Base-by-base conservation (phyloP, 2,888 invertebrate genomes). In the Tholera decimalis region DNA sequence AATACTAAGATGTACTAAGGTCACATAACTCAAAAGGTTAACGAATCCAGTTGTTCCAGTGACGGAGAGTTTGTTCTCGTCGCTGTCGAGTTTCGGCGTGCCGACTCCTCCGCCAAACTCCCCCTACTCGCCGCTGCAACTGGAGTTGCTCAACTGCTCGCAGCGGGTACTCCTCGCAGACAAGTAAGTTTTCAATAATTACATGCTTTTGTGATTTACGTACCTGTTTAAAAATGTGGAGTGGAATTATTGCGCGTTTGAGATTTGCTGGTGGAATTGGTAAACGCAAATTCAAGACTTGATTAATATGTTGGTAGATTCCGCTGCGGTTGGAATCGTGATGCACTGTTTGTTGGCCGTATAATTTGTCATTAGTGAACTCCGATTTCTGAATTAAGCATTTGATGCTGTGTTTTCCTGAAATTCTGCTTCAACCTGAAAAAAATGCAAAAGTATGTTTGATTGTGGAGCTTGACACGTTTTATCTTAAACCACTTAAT, bases 91-190 rank as follows among this genome's bases (percentile, higher is more conserved):
- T 58, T 96, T 96, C 91, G 97, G 97, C 47, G 97, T 97, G 87
- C 97, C 97, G 73, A 97, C 97, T 55, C 97, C 97, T 67, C 97
- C 97, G 59, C 97, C 97, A 24, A 97, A 97, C 91, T 97, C 97
- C 49, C 97, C 97, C 1, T 96, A 97, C 80, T 96, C 97, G 47
- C 96, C 97, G 74, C 94, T 97, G 80, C 97, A 97, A 90, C 92
- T 97, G 76, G 97, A 97, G 84, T 92, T 97, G 73, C 94, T 97
- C 81, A 96, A 96, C 89, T 96, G 96, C 86, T 92, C 96, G 69
- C 93, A 94, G 83, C 88, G 93, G 58, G 87, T 95, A 37, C 95
- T 96, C 83, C 93, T 95, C 80, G 83, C 91, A 56, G 93, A 94
- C 73, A 94, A 93, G 94, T 94, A 71, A 91, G 94, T 89, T 56